Base-by-base conservation (phyloP, 2,888 invertebrate genomes). In the Allygus modestus region DNA sequence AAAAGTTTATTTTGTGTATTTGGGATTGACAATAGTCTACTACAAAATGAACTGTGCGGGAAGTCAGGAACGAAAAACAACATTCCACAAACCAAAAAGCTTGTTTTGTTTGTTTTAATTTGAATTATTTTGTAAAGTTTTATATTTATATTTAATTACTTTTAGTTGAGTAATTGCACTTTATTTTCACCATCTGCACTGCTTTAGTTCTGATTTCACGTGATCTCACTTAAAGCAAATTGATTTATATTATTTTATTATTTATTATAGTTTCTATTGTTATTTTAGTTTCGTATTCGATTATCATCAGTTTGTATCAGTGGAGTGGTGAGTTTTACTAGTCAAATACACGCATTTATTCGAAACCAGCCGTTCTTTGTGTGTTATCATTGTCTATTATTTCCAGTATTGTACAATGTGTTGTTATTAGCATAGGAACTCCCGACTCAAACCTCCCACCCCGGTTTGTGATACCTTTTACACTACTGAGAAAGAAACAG, bases 301-400 rank as follows among this genome's bases (percentile, higher is more conserved):
- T 37, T 17, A 65, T 65, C 28, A 82, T 73, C 65, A 85, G 31
- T 79, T 83, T 85, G 77, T 84, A 77, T 84, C 77, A 81, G 85
- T 86, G 87, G 87, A 87, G 87, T 88, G 87, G 88, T 88, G 88
- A 88, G 88, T 88, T 88, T 85, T 87, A 87, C 87, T 88, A 88
- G 88, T 88, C 88, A 88, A 88, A 88, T 87, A 87, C 85, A 86
- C 82, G 84, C 85, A 82, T 86, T 87, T 86, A 61, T 87, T 86
- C 82, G 41, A 79, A 58, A 41, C 65, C 77, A 77, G 75, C 43
- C 43, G 61, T 82, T 82, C 61, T 82, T 82, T 84, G 85, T 85
- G 85, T 85, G 82, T 85, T 85, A 85, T 85, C 82, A 77, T 77
- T 82, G 81, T 77, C 71, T 73, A 84, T 81, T 81, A 71, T 81